Evolutionary conservation across 1,140 invertebrate species (phyloP), one percentile per base, ranked within the genome.

Genomic region (Drosophila arizonae): DNA sequence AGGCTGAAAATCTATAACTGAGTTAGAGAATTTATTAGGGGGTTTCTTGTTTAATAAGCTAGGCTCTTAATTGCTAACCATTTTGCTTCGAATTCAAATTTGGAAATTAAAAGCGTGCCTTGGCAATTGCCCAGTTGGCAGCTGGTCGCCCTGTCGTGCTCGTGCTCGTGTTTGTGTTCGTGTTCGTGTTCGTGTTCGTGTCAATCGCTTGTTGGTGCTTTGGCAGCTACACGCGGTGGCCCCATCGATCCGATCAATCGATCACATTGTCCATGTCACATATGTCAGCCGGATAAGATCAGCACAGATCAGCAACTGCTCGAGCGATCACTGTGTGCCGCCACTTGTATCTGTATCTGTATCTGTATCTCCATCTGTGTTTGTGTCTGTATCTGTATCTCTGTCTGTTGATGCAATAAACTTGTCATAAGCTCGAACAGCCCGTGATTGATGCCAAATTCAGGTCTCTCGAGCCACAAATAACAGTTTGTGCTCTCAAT

Each of bases 281-380:
- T n/a, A 15, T 60, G 70, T 72, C 64, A 67, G 21, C 24, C 11
- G 55, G 76, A 79, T 82, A 72, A 84, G 72, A 84, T 84, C 81
- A 17, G 39, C 17, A 9, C 36, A 5, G 30, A 43, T 39, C 60
- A 11, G 58, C 63, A 54, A 51, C 65, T 48, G 46, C 46, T 69
- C 54, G 28, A 51, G 21, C 17, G 6, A 13, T 13, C 41, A 5
- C n/a, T 45, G 13, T 17, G n/a, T 46, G 17, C 17, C 43, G n/a
- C 43, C 6, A 48, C 30, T 46, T 28, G 17, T 50, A 68, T 52
- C 17, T 39, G n/a, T 54, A 39, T 21, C 15, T 39, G 1, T 24
- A 56, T 43, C 55, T 41, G n/a, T n/a, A n/a, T n/a, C n/a, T n/a
- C n/a, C n/a, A n/a, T n/a, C n/a, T n/a, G 9, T 11, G 15, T 4